These are phyloP conservation scores for Cranoglanis bouderius DNA, from an alignment of 2,113 vertebrate species.

Conservation along the genomic window DNA sequence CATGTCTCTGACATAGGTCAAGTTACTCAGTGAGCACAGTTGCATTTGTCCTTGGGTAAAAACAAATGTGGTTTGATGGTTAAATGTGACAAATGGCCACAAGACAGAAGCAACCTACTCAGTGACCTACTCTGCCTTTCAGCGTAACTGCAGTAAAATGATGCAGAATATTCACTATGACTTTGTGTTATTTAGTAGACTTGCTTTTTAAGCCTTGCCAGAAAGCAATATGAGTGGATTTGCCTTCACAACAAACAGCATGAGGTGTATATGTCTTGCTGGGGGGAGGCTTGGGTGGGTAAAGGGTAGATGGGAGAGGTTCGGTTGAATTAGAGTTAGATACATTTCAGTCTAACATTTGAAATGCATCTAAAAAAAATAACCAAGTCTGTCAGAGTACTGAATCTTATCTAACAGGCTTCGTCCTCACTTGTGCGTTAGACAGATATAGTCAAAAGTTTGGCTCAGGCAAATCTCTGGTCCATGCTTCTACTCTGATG, in stretches of 20 bases:
- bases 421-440: neutral
- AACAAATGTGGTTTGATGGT: conserved; percentile 36
- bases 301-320: neutral
- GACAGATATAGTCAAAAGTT: neutral
- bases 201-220: conserved; percentile 27
- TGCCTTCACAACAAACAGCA: neutral
- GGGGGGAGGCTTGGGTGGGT: no score
- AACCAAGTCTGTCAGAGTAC: neutral
- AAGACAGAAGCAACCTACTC: conserved; percentile 32
- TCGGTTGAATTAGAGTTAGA: neutral
- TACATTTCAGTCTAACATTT: neutral
- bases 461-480: neutral
- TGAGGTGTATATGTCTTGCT: neutral
- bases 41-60: conserved; percentile 54
- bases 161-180: conserved; percentile 4
- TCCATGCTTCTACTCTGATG: neutral
- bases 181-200: conserved; percentile 44
- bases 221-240: neutral
- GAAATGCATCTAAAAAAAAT: neutral
- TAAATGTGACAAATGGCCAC: conserved; percentile 54
- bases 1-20: conserved; percentile 43
- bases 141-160: conserved; percentile 22
- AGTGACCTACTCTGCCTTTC: conserved; percentile 34
- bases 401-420: neutral
- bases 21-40: conserved; percentile 31